Base-by-base conservation (phyloP, 2,888 invertebrate species). In the Amphipoea lucens region DNA sequence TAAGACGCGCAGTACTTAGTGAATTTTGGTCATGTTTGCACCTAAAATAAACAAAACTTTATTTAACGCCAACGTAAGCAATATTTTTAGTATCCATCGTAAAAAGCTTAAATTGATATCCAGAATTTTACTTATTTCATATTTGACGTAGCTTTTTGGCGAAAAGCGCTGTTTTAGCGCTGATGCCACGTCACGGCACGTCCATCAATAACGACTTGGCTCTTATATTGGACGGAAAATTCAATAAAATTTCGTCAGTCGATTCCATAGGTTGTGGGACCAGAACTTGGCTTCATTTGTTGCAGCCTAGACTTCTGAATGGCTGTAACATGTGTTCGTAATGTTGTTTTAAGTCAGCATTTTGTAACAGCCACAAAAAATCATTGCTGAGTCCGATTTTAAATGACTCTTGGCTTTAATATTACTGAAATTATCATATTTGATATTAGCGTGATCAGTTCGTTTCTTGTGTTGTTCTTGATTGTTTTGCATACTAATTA, bases 171-270 rank as follows among this genome's bases (percentile, higher is more conserved):
- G 87, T 93, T 91, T 94, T 94, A 93, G 89, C 90, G 92, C 87
- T 86, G 87, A 67, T 91, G 93, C 93, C 90, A 76, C 92, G 95
- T 95, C 95, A 95, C 92, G 94, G 89, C 79, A 86, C 88, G 89
- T 89, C 93, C 95, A 96, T 96, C 95, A 96, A 96, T 96, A 95
- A 95, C 93, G 91, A 91, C 90, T 91, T 92, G 92, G 90, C 91
- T 92, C 93, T 94, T 94, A 95, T 94, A 95, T 95, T 94, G 94
- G 92, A 93, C 90, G 93, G 94, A 94, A 95, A 95, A 96, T 96
- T 96, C 94, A 95, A 96, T 96, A 95, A 96, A 95, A 96, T 94
- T 95, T 94, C 93, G 94, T 95, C 93, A 95, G 91, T 92, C 90
- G 91, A 92, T 93, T 94, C 92, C 92, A 94, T 95, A 94, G 94